Percentiles rank a stretch among this genome's conserved stretches.
These are phyloP conservation scores for Erannis defoliaria DNA, from an alignment of 2,888 invertebrate genomes.

Conservation along the genomic window DNA sequence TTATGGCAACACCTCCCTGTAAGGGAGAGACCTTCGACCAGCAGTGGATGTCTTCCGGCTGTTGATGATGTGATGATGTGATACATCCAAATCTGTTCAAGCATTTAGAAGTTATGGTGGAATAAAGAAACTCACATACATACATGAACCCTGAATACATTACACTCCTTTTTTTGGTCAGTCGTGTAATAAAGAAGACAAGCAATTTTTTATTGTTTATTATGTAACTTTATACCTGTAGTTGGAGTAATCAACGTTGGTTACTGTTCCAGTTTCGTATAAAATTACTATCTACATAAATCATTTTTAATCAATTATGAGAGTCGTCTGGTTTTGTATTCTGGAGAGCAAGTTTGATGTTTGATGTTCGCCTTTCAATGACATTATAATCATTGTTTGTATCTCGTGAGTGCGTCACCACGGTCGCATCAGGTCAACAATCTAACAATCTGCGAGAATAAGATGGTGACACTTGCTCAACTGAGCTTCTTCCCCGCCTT, in stretches of 20 bases:
- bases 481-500: neutral
- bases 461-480: constrained; percentile 9
- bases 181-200: constrained; percentile 19
- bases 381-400: constrained; percentile 17
- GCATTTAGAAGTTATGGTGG: no score
- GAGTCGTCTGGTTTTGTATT: constrained; percentile 10
- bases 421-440: constrained; percentile 45
- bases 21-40: no score
- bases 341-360: constrained; percentile 27
- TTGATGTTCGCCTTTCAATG: constrained; percentile 36
- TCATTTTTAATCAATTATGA: constrained; percentile 29
- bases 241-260: constrained; percentile 52
- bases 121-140: no score
- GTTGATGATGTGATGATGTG: no score
- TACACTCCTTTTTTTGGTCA: no score
- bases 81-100: no score
- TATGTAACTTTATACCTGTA: constrained; percentile 49
- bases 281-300: constrained; percentile 29
- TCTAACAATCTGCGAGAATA: constrained; percentile 42
- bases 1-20: no score
- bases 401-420: constrained; percentile 33
- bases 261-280: constrained; percentile 49
- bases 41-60: no score
- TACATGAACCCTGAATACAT: no score
- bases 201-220: constrained; percentile 40